phyloP scores from a whole-genome alignment of 2,797 vertebrate genomes.

The Nannoperca obscura region DNA sequence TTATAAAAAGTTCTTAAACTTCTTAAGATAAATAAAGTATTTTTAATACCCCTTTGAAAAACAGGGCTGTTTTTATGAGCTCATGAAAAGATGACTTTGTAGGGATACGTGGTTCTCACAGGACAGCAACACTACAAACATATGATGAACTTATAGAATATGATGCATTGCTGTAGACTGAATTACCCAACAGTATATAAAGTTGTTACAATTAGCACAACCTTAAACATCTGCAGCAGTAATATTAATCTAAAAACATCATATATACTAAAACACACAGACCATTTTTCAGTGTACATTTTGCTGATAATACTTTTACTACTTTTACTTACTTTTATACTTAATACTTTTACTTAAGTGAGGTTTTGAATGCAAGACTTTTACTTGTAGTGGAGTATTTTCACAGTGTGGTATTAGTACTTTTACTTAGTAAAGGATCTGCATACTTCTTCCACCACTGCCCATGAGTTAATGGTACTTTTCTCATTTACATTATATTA shows the following conservation, averaged over 20 bases:
- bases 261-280: no score
- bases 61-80: not conserved
- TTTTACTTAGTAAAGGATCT: no score
- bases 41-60: not conserved
- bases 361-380: not conserved
- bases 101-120: not conserved
- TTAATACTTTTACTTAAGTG: not conserved
- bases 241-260: no score
- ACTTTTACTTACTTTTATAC: not conserved
- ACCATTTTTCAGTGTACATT: not conserved
- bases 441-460: not conserved
- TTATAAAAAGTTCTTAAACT: no score
- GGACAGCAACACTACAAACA: not conserved
- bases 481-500: slow-evolving; percentile 14
- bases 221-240: no score
- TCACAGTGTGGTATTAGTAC: not conserved
- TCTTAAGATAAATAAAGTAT: not conserved
- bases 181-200: no score
- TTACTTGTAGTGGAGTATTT: not conserved
- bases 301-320: not conserved
- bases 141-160: not conserved
- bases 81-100: not conserved
- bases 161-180: not conserved
- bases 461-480: slow-evolving; percentile 7
- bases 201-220: no score